Evolutionary conservation across 2,113 vertebrate species (phyloP), one percentile per base, ranked within the genome.

Genomic region (Nasalis larvatus): DNA sequence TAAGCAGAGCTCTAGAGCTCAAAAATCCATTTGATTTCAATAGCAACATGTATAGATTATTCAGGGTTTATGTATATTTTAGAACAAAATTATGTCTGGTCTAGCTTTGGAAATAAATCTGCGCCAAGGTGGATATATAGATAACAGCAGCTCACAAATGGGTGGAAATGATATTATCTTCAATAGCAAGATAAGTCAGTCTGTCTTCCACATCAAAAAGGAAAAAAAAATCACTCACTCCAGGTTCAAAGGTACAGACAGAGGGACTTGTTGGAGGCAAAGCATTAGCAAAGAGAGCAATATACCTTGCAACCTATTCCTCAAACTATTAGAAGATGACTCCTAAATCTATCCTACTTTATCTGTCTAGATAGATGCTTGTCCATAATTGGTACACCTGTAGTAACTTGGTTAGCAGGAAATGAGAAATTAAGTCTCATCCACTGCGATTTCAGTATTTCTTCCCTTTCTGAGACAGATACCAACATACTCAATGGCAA

Each of bases 101-200:
- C 81, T 83, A 45, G 74, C 69, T 97, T 98, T 95, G 97, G 93
- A 98, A 89, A 18, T n/a, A 42, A 97, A 30, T 85, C 91, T 77
- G 78, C 54, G 93, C 35, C 80, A 97, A 98, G 71, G 86, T 96
- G 95, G 95, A 95, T 87, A 20, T 56, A 78, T 30, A 98, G 96
- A 97, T 37, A 98, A 96, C 5, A 92, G 76, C 58, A 90, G 86
- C 40, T 97, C 78, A 82, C 49, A 5, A 32, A 96, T 14, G 37
- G 63, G 17, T 56, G 42, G 20, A 30, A 25, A 20, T 96, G 97
- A 96, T 27, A 88, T 68, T 25, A 92, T 76, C 91, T 96, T 95
- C 88, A 94, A 91, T 97, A 97, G 89, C 93, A 96, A 98, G 98
- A 47, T 82, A 96, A 98, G 76, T 49, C 52, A 68, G 0, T 89